Conservation (phyloP, 2,888 invertebrate genomes). For the Odiellus spinosus region DNA sequence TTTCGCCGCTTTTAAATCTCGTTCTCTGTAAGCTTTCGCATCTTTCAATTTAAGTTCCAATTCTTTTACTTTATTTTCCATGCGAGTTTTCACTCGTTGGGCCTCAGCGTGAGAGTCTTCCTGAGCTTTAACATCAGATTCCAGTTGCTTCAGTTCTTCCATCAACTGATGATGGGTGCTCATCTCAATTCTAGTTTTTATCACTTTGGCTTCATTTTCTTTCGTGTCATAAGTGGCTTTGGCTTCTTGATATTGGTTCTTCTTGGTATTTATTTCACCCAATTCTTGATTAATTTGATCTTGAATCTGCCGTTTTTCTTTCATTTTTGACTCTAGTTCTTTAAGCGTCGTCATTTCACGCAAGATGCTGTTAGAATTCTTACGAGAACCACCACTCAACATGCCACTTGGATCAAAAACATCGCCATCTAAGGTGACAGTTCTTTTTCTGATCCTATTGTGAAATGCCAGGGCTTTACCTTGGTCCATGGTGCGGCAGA, state of each 20-base stretch:
- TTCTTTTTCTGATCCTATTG: slow-evolving; percentile 27
- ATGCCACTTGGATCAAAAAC: slow-evolving; percentile 78
- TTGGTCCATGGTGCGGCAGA: slow-evolving; percentile 61
- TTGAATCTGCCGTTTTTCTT: slow-evolving; percentile 23
- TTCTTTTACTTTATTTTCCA: slow-evolving; percentile 35
- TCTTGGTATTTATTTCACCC: slow-evolving; percentile 24
- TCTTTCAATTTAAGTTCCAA: slow-evolving; percentile 60
- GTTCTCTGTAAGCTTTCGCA: slow-evolving; percentile 55
- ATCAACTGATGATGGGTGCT: slow-evolving; percentile 61
- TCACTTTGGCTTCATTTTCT: slow-evolving; percentile 49
- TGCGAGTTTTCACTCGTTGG: slow-evolving; percentile 28
- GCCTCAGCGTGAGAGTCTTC: slow-evolving; percentile 22
- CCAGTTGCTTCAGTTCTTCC: slow-evolving; percentile 46
- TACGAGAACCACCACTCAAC: slow-evolving; percentile 58
- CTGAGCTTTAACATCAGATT: slow-evolving; percentile 27
- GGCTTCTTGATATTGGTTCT: slow-evolving; percentile 29
- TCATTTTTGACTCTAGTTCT: slow-evolving; percentile 4
- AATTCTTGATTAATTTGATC: slow-evolving; percentile 35
- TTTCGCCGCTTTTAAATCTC: slow-evolving; percentile 46
- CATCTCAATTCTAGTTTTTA: slow-evolving; percentile 51
- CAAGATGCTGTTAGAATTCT: slow-evolving; percentile 8
- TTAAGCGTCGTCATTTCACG: slow-evolving; percentile 8
- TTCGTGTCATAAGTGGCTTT: slow-evolving; percentile 42
- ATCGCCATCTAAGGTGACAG: slow-evolving; percentile 81
- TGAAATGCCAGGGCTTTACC: slow-evolving; percentile 49